A percentile compares a stretch with the other conserved stretches of the same genome.
Conservation (phyloP, 1,140 invertebrate species). For the Tribolium madens region DNA sequence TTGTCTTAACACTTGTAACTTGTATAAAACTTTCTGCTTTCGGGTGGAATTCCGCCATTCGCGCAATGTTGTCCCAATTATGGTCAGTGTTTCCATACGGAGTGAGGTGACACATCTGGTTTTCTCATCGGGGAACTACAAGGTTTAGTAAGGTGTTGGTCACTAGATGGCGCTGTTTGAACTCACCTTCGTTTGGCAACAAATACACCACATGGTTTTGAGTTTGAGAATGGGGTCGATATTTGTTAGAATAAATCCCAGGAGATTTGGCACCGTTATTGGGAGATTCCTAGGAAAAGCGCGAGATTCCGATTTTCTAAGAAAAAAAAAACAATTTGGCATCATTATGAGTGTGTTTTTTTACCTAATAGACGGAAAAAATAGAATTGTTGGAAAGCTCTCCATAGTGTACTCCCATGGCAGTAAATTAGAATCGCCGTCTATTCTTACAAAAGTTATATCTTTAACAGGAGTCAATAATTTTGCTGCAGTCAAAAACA, state of each 20-base stretch:
- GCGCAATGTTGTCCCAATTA: constrained; percentile 55
- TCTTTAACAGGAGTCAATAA: constrained; percentile 70
- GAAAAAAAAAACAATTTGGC: not conserved
- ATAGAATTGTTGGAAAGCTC: constrained; percentile 79
- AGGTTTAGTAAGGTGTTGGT: too few relatives aligned
- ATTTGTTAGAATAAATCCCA: constrained; percentile 80
- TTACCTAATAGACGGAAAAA: constrained; percentile 78
- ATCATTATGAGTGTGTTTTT: constrained; percentile 15
- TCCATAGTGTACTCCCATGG: constrained; percentile 85
- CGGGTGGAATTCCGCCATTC: constrained; percentile 56
- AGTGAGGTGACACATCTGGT: constrained; percentile 52
- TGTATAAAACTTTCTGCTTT: constrained; percentile 52
- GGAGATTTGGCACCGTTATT: constrained; percentile 76
- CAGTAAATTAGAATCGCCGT: constrained; percentile 83
- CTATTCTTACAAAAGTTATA: constrained; percentile 77
- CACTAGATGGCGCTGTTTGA: not conserved
- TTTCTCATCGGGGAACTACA: constrained; percentile 54
- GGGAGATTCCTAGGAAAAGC: constrained; percentile 74
- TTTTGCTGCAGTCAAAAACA: constrained; percentile 75
- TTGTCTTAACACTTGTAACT: constrained; percentile 54
- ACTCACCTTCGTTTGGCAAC: constrained; percentile 61
- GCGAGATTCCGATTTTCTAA: constrained; percentile 81
- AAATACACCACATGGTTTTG: constrained; percentile 63
- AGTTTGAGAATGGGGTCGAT: constrained; percentile 65
- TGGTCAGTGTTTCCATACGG: constrained; percentile 53